A percentile compares a stretch with the other conserved stretches of the same genome.
phyloP scores from a whole-genome alignment of 1,140 invertebrate genomes.

The Lepidurus packardi region DNA sequence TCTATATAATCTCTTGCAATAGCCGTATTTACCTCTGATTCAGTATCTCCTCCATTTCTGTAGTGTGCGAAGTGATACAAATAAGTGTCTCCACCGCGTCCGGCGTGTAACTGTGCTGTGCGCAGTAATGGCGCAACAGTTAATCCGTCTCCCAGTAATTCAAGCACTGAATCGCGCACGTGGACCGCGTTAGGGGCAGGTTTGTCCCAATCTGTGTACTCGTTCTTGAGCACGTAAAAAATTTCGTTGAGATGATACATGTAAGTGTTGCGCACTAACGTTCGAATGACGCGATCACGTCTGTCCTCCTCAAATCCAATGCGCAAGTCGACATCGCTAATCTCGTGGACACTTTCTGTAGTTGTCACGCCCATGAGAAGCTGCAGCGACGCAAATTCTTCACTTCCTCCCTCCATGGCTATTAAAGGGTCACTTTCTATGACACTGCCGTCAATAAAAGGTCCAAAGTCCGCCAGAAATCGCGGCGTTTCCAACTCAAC shows the following conservation, averaged over 20 bases:
- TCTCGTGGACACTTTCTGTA: conserved; percentile 64
- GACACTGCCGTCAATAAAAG: conserved; percentile 71
- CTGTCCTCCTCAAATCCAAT: conserved; percentile 78
- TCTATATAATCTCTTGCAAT: not conserved
- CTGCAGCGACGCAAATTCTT: conserved; percentile 35
- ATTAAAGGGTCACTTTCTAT: conserved; percentile 45
- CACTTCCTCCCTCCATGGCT: conserved; percentile 42
- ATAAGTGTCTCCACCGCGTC: conserved; percentile 41
- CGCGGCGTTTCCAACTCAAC: conserved; percentile 58
- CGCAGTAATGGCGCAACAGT: conserved; percentile 74
- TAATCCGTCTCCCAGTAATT: conserved; percentile 76
- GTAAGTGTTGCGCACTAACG: conserved; percentile 81
- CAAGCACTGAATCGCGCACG: conserved; percentile 64
- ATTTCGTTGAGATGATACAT: conserved; percentile 85
- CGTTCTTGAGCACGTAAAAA: conserved; percentile 72
- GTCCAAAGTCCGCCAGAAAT: conserved; percentile 80
- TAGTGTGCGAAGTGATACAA: conserved; percentile 35
- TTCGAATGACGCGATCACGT: conserved; percentile 73
- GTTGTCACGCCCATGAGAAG: conserved; percentile 44
- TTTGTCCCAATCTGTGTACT: conserved; percentile 88
- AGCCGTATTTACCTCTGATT: not conserved
- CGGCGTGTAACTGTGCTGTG: conserved; percentile 69
- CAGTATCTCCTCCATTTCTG: conserved; percentile 37
- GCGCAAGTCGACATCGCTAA: conserved; percentile 34
- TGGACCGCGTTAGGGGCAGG: conserved; percentile 61